Percentiles rank a stretch among this genome's conserved stretches.
Evolutionary conservation across 2,113 vertebrate species (phyloP).

Genomic region (Neodontobutis hainanensis): DNA sequence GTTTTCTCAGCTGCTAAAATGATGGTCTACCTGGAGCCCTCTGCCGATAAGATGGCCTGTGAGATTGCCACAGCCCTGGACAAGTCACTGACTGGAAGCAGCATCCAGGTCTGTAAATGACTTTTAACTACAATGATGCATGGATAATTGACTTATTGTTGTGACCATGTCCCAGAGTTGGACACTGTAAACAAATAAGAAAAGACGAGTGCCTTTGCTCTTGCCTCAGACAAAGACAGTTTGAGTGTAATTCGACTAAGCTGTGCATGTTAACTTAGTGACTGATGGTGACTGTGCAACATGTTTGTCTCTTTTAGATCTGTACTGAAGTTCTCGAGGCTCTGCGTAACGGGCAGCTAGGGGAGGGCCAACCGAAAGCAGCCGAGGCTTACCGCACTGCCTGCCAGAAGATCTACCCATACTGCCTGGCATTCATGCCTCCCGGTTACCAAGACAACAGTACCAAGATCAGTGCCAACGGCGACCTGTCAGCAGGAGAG

Average conservation of each 20-base stretch:
- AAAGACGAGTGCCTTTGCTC: too few species aligned
- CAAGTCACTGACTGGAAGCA: conserved; percentile 85
- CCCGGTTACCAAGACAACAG: conserved; percentile 92
- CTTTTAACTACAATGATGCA: neutral
- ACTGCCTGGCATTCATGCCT: conserved; percentile 94
- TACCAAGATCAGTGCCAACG: conserved; percentile 87
- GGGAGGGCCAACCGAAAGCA: conserved; percentile 86
- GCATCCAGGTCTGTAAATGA: conserved; percentile 82
- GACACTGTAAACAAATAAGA: too few species aligned
- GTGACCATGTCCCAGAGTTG: too few species aligned
- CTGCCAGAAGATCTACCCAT: conserved; percentile 93
- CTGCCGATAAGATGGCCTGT: conserved; percentile 87
- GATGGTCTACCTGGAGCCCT: conserved; percentile 91
- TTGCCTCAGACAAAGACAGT: conserved; percentile 25
- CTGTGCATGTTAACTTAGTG: too few species aligned
- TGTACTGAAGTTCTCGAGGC: conserved; percentile 91
- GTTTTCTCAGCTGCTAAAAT: conserved; percentile 84
- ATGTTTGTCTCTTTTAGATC: conserved; percentile 81
- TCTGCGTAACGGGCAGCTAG: conserved; percentile 87
- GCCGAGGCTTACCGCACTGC: conserved; percentile 87
- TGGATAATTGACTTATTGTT: too few species aligned
- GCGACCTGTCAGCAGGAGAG: conserved; percentile 89
- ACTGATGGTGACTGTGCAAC: neutral
- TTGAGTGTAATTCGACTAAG: too few species aligned
- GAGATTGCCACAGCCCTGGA: conserved; percentile 87